Conservation (phyloP, 2,113 vertebrate species). For the Semnornis frantzii region DNA sequence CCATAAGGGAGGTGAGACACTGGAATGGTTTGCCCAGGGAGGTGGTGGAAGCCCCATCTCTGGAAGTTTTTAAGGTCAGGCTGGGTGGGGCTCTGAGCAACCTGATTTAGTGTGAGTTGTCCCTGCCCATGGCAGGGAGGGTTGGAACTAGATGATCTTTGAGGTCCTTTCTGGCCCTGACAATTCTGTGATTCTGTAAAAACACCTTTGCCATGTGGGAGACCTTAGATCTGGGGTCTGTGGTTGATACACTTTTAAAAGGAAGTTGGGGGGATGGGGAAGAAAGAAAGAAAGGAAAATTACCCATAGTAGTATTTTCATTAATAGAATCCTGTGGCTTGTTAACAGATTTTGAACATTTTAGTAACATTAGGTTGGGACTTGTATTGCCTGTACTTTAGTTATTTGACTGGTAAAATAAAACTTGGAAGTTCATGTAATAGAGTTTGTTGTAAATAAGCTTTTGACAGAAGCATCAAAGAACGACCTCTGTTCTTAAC, state of each 20-base stretch:
- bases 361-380: background rate
- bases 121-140: too few relatives aligned
- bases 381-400: background rate
- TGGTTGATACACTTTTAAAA: background rate
- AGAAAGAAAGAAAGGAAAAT: background rate
- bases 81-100: too few relatives aligned
- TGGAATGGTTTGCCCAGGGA: too few relatives aligned
- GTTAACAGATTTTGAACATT: background rate
- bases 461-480: background rate
- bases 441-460: background rate
- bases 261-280: too few relatives aligned
- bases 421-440: background rate
- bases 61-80: too few relatives aligned
- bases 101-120: too few relatives aligned
- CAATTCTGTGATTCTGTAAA: background rate
- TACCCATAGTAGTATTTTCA: background rate
- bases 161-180: too few relatives aligned
- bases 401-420: background rate
- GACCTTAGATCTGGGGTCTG: background rate
- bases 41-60: too few relatives aligned
- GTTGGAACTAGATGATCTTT: too few relatives aligned
- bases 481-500: background rate
- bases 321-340: background rate
- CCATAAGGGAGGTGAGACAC: too few relatives aligned
- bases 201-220: background rate